Evolutionary conservation across 2,797 vertebrate genomes (phyloP).

Genomic region (Anguilla anguilla): DNA sequence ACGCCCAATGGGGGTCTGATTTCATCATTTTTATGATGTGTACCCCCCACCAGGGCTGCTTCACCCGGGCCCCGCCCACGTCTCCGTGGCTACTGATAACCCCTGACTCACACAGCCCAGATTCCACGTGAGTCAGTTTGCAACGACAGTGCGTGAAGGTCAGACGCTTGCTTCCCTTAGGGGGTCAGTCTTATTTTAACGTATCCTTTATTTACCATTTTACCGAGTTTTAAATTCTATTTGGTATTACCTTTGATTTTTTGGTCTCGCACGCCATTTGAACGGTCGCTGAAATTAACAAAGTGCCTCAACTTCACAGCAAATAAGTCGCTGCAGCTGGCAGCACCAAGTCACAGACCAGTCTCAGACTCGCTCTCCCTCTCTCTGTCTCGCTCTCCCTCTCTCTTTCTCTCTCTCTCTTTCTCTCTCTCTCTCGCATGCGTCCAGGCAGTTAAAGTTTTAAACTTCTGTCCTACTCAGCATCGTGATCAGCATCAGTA

Average conservation of each 20-base stretch:
- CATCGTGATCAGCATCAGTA: no score
- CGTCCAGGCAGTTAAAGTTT: background rate
- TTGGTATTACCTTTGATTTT: background rate
- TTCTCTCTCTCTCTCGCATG: background rate
- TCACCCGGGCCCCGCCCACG: background rate
- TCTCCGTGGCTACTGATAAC: background rate
- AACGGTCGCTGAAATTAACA: background rate
- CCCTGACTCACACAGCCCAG: background rate
- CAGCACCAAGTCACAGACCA: no score
- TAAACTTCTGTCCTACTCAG: background rate
- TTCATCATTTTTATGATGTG: background rate
- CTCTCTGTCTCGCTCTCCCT: background rate
- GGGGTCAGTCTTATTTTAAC: background rate
- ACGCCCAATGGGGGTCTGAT: background rate
- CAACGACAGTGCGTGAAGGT: background rate
- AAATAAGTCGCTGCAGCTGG: no score
- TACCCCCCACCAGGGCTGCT: background rate
- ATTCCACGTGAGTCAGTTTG: background rate
- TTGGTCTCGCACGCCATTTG: background rate
- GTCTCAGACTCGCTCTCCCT: no score
- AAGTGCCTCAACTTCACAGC: no score
- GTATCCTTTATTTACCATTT: background rate
- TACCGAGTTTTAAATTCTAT: background rate
- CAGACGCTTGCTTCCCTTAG: background rate
- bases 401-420: no score